A percentile compares a stretch with the other conserved stretches of the same genome.
Conservation (phyloP, 2,797 vertebrate genomes). For the Bradypodion ventrale region DNA sequence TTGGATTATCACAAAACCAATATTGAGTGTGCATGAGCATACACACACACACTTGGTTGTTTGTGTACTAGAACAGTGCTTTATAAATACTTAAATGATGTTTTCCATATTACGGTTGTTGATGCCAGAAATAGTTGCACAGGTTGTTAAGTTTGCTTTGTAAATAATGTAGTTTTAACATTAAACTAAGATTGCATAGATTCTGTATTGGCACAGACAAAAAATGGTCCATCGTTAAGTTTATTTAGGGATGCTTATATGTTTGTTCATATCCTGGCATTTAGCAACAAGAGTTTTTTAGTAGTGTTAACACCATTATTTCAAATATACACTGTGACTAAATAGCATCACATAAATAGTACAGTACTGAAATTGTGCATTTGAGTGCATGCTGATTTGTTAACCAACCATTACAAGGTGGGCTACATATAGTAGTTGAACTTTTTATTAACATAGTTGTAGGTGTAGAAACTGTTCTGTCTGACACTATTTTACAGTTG, state of each 20-base stretch:
- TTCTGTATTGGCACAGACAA: background rate
- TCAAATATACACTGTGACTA: background rate
- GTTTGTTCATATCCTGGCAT: background rate
- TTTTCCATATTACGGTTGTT: too few species aligned
- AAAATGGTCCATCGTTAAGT: background rate
- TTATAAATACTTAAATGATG: too few species aligned
- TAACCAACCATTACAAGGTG: background rate
- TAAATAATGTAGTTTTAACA: background rate
- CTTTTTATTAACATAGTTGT: background rate
- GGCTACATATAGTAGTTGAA: background rate
- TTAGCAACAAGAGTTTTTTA: background rate
- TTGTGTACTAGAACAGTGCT: background rate
- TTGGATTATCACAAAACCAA: background rate
- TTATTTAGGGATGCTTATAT: background rate
- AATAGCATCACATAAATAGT: background rate
- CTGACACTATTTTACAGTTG: background rate
- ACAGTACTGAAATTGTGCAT: background rate
- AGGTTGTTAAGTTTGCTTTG: too few species aligned
- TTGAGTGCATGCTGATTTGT: background rate
- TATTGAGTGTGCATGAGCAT: too few species aligned
- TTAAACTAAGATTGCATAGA: background rate
- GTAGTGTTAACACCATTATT: background rate
- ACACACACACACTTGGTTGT: background rate
- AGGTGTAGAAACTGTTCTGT: background rate
- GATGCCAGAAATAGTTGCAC: too few species aligned